Percentiles rank a stretch among this genome's conserved stretches.
These are phyloP conservation scores for Carollia perspicillata DNA, from an alignment of 2,113 vertebrate species.

Conservation along the genomic window DNA sequence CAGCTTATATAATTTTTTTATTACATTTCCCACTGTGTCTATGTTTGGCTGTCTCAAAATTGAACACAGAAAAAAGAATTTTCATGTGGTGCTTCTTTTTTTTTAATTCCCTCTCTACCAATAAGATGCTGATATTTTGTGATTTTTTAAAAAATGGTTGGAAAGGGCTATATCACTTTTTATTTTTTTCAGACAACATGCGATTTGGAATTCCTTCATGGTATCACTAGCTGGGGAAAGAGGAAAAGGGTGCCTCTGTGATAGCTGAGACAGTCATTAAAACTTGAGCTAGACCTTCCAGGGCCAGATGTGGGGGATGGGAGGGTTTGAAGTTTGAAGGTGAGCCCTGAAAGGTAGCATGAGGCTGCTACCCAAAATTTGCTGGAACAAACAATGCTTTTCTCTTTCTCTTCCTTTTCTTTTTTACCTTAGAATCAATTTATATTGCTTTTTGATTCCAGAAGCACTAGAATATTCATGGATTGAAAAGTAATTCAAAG, in stretches of 20 bases:
- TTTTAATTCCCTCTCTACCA: neutral
- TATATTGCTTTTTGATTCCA: constrained; percentile 71
- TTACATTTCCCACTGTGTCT: constrained; percentile 53
- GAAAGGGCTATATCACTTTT: constrained; percentile 7
- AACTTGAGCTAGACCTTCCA: neutral
- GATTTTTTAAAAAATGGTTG: neutral
- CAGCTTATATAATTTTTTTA: constrained; percentile 35
- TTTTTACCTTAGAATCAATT: constrained; percentile 44
- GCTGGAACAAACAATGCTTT: constrained; percentile 5
- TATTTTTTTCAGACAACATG: neutral
- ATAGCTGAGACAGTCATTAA: neutral
- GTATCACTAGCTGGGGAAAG: neutral
- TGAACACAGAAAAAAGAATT: constrained; percentile 20
- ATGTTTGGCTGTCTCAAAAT: constrained; percentile 44
- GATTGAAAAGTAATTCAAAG: constrained; percentile 70
- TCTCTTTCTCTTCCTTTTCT: neutral
- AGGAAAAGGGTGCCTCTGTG: neutral
- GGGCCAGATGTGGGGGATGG: fast-evolving
- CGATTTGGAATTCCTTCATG: constrained; percentile 1
- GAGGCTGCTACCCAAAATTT: neutral
- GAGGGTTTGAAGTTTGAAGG: neutral
- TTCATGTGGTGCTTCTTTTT: neutral
- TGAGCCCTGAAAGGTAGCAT: neutral
- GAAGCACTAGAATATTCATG: constrained; percentile 41
- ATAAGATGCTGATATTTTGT: constrained; percentile 28